Base-by-base conservation (phyloP, 2,797 vertebrate genomes). In the Danio albolineatus region DNA sequence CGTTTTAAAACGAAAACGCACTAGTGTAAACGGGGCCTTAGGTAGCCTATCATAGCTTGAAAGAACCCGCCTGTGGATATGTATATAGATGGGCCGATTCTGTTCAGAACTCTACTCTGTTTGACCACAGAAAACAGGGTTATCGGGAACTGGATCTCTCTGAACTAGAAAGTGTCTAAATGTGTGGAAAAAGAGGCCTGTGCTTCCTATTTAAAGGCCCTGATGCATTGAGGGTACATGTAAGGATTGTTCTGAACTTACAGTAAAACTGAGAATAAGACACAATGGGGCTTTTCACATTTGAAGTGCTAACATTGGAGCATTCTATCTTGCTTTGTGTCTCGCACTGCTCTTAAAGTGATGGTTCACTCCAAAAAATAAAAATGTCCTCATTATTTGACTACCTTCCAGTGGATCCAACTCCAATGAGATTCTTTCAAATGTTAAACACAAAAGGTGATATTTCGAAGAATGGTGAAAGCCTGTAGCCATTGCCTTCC, bases 41-140 rank as follows among this genome's bases (percentile, higher is more conserved):
- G 14, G 62, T 28, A 28, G 28, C 10, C 4, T 69, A 14, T 51
- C 38, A 28, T 73, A 56, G 51, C 17, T 36, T 39, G n/a, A 71
- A 38, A 69, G 19, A 61, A 19, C 13, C 62, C 12, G 65, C 38
- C 59, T 75, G 41, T 56, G 49, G 54, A 71, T 61, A 67, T 71
- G 39, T 41, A 46, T 21, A 64, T 28, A 49, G 28, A 28, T 28
- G 28, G 36, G 44, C 16, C 12, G 10, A 54, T 64, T 80, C 39
- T 65, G 53, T 77, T 76, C 48, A 38, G 44, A 80, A 51, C 56
- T 70, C 44, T 49, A 12, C 61, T 73, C 10, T 61, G 8, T 70
- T 67, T 78, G 39, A 59, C 62, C 73, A 28, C 41, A 70, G 53
- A 28, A 76, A 65, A 28, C 39, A 43, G 13, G 41, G 38, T 46